These are phyloP conservation scores for Chrysolina americana DNA, from an alignment of 2,888 invertebrate species.

Conservation along the genomic window DNA sequence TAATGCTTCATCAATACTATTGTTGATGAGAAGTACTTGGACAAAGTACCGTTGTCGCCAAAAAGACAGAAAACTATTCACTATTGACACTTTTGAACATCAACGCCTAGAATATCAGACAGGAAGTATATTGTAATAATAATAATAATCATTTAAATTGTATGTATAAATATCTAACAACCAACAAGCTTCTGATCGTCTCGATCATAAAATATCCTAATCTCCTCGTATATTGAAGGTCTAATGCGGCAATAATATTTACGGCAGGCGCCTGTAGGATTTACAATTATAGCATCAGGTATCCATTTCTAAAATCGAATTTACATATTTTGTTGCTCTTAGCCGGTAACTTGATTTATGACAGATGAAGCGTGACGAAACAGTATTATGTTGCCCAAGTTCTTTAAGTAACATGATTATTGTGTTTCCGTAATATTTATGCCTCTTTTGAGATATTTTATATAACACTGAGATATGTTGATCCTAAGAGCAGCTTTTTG, in stretches of 20 bases:
- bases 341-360: slow-evolving; percentile 39
- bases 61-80: too few species aligned
- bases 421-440: slow-evolving; percentile 19
- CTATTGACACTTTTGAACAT: too few species aligned
- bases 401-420: not conserved
- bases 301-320: slow-evolving; percentile 39
- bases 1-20: too few species aligned
- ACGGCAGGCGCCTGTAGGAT: slow-evolving; percentile 27
- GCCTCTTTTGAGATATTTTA: not conserved
- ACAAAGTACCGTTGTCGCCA: too few species aligned
- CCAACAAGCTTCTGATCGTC: not conserved
- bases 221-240: not conserved
- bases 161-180: not conserved
- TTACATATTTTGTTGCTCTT: slow-evolving; percentile 39
- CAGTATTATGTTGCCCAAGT: slow-evolving; percentile 34
- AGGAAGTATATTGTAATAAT: too few species aligned
- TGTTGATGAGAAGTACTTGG: too few species aligned
- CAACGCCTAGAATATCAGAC: too few species aligned
- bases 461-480: not conserved
- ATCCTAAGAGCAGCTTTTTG: not conserved
- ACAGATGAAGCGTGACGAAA: slow-evolving; percentile 39
- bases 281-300: slow-evolving; percentile 23
- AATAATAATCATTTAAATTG: too few species aligned
- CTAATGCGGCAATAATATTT: slow-evolving; percentile 11
- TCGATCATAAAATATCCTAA: not conserved